Percentiles rank a stretch among this genome's conserved stretches.
Evolutionary conservation across 2,113 vertebrate genomes (phyloP).

Genomic region (Petrocephalus zakoni): DNA sequence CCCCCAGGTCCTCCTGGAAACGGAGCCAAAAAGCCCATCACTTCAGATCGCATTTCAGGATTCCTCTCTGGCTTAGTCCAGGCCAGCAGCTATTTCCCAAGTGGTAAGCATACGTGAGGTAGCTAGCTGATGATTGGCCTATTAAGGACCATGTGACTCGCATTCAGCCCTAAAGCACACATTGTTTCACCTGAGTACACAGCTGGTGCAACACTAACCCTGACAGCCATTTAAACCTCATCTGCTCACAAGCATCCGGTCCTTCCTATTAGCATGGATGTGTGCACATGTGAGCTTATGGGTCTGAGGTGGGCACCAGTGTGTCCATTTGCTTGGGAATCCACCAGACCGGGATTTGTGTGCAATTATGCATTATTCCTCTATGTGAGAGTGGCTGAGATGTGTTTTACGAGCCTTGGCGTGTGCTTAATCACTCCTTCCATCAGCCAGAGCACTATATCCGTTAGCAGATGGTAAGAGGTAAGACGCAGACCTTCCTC

Average conservation of each 20-base stretch:
- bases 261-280: background rate
- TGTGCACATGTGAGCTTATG: background rate
- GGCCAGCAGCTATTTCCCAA: constrained; percentile 4
- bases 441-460: background rate
- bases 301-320: background rate
- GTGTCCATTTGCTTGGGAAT: background rate
- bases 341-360: background rate
- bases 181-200: background rate
- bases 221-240: background rate
- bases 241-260: background rate
- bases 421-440: background rate
- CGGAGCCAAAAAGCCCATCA: constrained; percentile 15
- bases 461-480: background rate
- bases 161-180: constrained; percentile 4
- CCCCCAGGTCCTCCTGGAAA: background rate
- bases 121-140: constrained; percentile 6
- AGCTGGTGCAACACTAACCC: background rate
- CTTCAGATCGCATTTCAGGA: constrained; percentile 12
- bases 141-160: background rate
- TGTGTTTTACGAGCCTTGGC: background rate
- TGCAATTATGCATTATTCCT: background rate
- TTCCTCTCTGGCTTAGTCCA: background rate
- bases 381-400: background rate
- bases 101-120: background rate
- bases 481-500: background rate